Base-by-base conservation (phyloP, 2,888 invertebrate species). In the Lacanobia oleracea region DNA sequence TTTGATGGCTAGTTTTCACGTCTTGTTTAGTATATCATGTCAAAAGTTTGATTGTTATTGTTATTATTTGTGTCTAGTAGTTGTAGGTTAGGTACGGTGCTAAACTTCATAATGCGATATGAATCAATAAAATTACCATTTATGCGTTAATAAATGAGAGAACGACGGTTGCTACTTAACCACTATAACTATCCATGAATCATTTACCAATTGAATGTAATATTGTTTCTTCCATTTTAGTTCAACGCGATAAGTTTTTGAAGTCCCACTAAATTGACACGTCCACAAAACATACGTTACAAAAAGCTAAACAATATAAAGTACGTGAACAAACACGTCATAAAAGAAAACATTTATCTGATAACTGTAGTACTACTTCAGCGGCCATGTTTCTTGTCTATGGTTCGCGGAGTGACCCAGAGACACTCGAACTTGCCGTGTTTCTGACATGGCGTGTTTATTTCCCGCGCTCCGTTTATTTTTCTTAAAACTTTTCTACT, bases 381-480 rank as follows among this genome's bases (percentile, higher is more conserved):
- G 57, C 74, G 79, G 51, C 70, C 77, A 77, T 85, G 76, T 82
- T 78, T 72, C 76, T 81, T 83, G 70, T 77, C 70, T 53, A 68
- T 78, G 76, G 83, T 80, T 80, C 78, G 75, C 72, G 77, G 77
- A 75, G 79, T 79, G 79, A 73, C 76, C 84, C 82, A 79, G 63
- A 71, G 75, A 66, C 67, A 79, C 83, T 89, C 78, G 62, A 86
- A 88, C 69, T 87, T 83, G 83, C 88, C 84, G 82, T 75, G 77
- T 76, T 84, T 82, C 91, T 90, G 92, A 91, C 92, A 86, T 89
- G 82, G 81, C 84, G 83, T 61, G 81, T 89, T 89, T 89, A 91
- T 90, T 91, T 90, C 85, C 75, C 70, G 81, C 70, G 71, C 80
- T 85, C 83, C 82, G 82, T 88, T 89, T 90, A 89, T 91, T 92